A percentile compares a stretch with the other conserved stretches of the same genome.
Conservation (phyloP, 2,888 invertebrate genomes). For the Agriopis leucophaearia region DNA sequence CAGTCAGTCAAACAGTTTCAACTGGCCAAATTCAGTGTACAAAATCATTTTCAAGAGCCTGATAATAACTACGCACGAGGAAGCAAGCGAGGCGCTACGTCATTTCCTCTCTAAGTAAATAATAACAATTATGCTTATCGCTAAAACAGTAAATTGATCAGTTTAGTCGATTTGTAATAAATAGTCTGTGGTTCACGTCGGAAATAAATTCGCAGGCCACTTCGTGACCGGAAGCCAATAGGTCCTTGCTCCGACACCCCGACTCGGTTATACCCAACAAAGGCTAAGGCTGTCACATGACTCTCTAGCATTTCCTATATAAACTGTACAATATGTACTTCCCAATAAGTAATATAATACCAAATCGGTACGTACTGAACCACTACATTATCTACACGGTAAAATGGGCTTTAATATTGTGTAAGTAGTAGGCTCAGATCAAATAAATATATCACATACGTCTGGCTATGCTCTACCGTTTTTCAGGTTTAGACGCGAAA, state of each 20-base stretch:
- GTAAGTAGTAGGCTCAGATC: too few species aligned
- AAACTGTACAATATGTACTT: constrained; percentile 9
- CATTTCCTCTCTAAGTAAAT: constrained; percentile 33
- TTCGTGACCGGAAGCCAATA: constrained; percentile 68
- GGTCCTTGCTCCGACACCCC: constrained; percentile 58
- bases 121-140: constrained; percentile 54
- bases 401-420: too few species aligned
- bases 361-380: not conserved
- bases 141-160: constrained; percentile 51
- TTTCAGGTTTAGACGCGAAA: too few species aligned
- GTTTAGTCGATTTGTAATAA: constrained; percentile 55
- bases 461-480: too few species aligned
- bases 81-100: constrained; percentile 38
- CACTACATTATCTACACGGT: too few species aligned
- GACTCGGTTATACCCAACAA: constrained; percentile 34
- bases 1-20: too few species aligned
- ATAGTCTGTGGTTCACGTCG: constrained; percentile 53
- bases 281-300: constrained; percentile 32
- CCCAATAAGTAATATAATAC: constrained; percentile 9
- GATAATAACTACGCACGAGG: constrained; percentile 21
- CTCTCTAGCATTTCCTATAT: constrained; percentile 30
- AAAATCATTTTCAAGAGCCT: not conserved
- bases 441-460: too few species aligned
- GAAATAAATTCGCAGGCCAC: constrained; percentile 59
- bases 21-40: too few species aligned